These are phyloP conservation scores for Drosophila auraria DNA, from an alignment of 1,140 invertebrate species.

Conservation along the genomic window DNA sequence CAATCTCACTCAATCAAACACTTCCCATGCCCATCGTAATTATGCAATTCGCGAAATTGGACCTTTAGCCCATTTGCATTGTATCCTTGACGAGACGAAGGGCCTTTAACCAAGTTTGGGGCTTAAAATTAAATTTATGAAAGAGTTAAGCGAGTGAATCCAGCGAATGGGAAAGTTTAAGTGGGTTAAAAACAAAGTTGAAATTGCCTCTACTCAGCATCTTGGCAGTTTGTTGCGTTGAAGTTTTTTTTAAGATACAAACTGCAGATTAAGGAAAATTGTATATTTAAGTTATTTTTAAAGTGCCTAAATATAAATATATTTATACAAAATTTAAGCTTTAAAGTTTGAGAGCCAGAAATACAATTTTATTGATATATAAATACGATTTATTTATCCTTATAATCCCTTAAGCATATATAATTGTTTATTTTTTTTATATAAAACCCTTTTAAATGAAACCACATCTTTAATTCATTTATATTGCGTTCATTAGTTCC, in stretches of 20 bases:
- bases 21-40: constrained; percentile 54
- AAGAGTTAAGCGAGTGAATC: background rate
- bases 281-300: background rate
- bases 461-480: background rate
- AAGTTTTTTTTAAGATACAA: background rate
- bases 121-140: constrained; percentile 32
- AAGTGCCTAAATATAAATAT: no score
- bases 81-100: background rate
- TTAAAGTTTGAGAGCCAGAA: no score
- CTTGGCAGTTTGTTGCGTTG: background rate
- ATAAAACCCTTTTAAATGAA: no score
- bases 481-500: background rate
- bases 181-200: constrained; percentile 28
- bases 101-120: constrained; percentile 2
- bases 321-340: no score
- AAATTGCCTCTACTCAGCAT: constrained; percentile 5
- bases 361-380: no score
- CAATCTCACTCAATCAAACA: constrained; percentile 70
- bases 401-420: no score
- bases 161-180: constrained; percentile 11
- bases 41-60: constrained; percentile 36
- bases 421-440: no score
- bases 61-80: constrained; percentile 22
- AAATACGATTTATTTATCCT: no score
- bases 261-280: background rate